A percentile compares a stretch with the other conserved stretches of the same genome.
Conservation (phyloP, 2,888 invertebrate genomes). For the Tryphoninae sp. region DNA sequence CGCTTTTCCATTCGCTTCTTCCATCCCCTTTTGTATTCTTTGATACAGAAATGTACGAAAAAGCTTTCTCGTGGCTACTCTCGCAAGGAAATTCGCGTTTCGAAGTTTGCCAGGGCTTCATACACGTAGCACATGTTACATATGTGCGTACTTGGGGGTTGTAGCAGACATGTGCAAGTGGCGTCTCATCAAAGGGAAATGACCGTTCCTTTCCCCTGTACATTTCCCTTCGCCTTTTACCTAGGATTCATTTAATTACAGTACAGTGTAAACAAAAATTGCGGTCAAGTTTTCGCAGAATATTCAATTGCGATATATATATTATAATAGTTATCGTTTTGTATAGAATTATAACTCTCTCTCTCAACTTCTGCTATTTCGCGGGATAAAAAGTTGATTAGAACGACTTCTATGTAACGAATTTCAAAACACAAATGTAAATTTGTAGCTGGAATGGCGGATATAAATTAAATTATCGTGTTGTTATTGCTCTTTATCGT, state of each 20-base stretch:
- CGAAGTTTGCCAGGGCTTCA: not conserved
- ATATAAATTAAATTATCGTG: not conserved
- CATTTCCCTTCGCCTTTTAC: not conserved
- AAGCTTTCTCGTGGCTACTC: not conserved
- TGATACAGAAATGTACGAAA: not conserved
- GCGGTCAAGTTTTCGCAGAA: not conserved
- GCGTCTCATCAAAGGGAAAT: slow-evolving; percentile 39
- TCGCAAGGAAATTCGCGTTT: not conserved
- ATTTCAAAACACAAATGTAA: not conserved
- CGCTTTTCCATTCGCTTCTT: not conserved
- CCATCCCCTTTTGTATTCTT: not conserved
- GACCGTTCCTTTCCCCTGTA: slow-evolving; percentile 7
- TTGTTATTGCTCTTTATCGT: not conserved
- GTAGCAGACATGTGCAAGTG: too few species aligned
- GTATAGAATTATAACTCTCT: too few species aligned
- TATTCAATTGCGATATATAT: not conserved
- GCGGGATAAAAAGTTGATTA: not conserved
- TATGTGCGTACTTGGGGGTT: too few species aligned
- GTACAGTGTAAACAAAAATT: slow-evolving; percentile 4
- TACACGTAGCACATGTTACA: not conserved
- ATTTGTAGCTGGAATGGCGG: not conserved
- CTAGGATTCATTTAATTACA: slow-evolving; percentile 53
- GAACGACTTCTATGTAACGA: not conserved
- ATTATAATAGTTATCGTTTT: too few species aligned
- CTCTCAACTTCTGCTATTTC: not conserved